Evolutionary conservation across 2,888 invertebrate species (phyloP), one percentile per base, ranked within the genome.

Genomic region (Eilema griseolum): DNA sequence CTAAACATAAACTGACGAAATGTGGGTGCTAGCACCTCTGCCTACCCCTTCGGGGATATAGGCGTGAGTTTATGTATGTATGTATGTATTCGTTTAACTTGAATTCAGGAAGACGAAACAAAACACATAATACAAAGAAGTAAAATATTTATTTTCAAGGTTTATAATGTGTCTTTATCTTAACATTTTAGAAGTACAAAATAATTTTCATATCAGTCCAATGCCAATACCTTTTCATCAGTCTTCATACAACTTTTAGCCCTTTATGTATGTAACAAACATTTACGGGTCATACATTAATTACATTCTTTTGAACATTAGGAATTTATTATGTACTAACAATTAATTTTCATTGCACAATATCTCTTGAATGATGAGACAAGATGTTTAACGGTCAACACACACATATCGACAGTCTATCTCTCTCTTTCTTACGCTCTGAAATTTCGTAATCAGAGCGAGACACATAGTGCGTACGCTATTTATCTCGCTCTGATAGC

Each of bases 131-230:
- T 61, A 68, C 72, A 82, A 73, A 82, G 74, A 80, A 83, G 83
- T 88, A 88, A 86, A 88, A 89, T 87, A 88, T 90, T 90, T 90
- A 90, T 88, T 91, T 82, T 87, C 82, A 89, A 90, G 86, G 88
- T 90, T 90, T 86, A 89, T 86, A 88, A 89, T 89, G 89, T 85
- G 85, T 88, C 85, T 90, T 85, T 83, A 85, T 75, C 73, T 69
- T 81, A 83, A 82, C 79, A 81, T 82, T 82, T 83, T 77, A 75
- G 78, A 78, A 84, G 86, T 90, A 91, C 88, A 91, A 90, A 89
- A 90, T 86, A 86, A 81, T 83, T 82, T 78, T 75, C 71, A 73
- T 75, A 85, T 87, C 87, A 88, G 88, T 86, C 84, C 84, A 83
- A 81, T 81, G 77, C 81, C 83, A 77, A 70, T 74, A 83, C 72